Evolutionary conservation across 2,797 vertebrate species (phyloP).

Genomic region (Chromobotia macracanthus): DNA sequence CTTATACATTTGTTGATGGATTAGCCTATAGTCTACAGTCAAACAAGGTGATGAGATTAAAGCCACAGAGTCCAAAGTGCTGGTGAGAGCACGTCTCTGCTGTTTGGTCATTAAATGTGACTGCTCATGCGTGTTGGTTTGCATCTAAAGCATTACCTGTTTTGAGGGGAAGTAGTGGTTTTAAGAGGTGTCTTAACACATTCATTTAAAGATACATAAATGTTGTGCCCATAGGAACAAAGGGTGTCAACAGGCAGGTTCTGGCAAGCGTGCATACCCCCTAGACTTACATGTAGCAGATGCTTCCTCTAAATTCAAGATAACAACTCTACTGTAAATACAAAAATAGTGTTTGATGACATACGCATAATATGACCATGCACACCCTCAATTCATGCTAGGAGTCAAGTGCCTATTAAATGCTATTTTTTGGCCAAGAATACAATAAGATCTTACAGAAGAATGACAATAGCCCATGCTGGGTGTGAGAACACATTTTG

Average conservation of each 20-base stretch:
- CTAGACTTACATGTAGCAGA: slow-evolving; percentile 20
- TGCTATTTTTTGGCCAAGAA: slow-evolving; percentile 30
- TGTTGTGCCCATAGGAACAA: slow-evolving; percentile 34
- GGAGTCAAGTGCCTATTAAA: slow-evolving; percentile 36
- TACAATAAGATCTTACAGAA: slow-evolving; percentile 48
- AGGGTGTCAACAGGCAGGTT: slow-evolving; percentile 33
- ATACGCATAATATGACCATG: slow-evolving; percentile 31
- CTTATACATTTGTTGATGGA: slow-evolving; percentile 1
- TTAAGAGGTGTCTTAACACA: slow-evolving; percentile 71
- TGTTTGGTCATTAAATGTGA: slow-evolving; percentile 64
- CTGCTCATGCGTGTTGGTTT: slow-evolving; percentile 66
- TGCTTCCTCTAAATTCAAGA: slow-evolving; percentile 36
- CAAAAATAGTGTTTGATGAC: slow-evolving; percentile 40
- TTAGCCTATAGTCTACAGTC: background rate
- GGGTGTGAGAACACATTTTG: slow-evolving; percentile 58
- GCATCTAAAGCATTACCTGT: slow-evolving; percentile 64
- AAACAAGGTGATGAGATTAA: slow-evolving; percentile 19
- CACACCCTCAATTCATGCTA: slow-evolving; percentile 41
- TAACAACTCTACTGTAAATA: slow-evolving; percentile 34
- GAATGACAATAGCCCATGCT: slow-evolving; percentile 28
- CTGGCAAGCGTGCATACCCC: slow-evolving; percentile 26
- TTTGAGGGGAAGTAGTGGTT: slow-evolving; percentile 56
- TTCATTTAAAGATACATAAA: slow-evolving; percentile 40
- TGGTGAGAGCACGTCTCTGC: slow-evolving; percentile 37
- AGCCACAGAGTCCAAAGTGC: slow-evolving; percentile 22